Conservation (phyloP, 2,797 vertebrate genomes). For the Miichthys miiuy region DNA sequence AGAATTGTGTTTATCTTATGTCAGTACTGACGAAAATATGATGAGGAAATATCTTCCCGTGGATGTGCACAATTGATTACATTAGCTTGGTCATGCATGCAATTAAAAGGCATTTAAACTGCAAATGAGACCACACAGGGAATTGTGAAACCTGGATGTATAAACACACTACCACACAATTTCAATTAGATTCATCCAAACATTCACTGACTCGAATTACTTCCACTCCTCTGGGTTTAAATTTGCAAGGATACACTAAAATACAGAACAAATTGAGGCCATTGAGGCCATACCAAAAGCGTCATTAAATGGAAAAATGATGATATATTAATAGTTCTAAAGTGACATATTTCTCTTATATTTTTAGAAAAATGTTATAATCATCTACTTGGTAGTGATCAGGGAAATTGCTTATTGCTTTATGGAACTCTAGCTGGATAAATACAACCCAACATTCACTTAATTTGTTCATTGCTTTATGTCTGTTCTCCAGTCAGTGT, state of each 20-base stretch:
- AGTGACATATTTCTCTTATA: neutral
- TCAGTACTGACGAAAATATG: conserved; percentile 35
- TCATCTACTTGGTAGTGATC: conserved; percentile 12
- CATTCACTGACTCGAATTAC: conserved; percentile 61
- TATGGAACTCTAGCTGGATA: neutral
- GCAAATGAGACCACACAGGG: conserved; percentile 68
- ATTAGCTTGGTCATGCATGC: conserved; percentile 55
- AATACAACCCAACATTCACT: conserved; percentile 1
- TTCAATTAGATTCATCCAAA: conserved; percentile 66
- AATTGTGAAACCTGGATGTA: conserved; percentile 52
- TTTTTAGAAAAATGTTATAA: conserved; percentile 1
- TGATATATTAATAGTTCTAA: neutral
- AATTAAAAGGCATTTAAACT: conserved; percentile 72
- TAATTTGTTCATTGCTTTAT: conserved; percentile 7
- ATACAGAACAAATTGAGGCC: conserved; percentile 28
- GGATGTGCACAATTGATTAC: conserved; percentile 52
- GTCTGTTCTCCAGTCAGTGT: conserved; percentile 29
- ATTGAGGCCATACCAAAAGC: conserved; percentile 7
- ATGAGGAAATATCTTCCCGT: conserved; percentile 32
- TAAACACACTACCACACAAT: conserved; percentile 51
- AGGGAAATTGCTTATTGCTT: conserved; percentile 1
- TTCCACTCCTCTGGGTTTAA: conserved; percentile 57
- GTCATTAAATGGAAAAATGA: conserved; percentile 8
- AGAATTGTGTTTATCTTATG: conserved; percentile 35
- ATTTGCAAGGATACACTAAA: conserved; percentile 30